phyloP scores from a whole-genome alignment of 2,113 vertebrate species.

The Channa argus region DNA sequence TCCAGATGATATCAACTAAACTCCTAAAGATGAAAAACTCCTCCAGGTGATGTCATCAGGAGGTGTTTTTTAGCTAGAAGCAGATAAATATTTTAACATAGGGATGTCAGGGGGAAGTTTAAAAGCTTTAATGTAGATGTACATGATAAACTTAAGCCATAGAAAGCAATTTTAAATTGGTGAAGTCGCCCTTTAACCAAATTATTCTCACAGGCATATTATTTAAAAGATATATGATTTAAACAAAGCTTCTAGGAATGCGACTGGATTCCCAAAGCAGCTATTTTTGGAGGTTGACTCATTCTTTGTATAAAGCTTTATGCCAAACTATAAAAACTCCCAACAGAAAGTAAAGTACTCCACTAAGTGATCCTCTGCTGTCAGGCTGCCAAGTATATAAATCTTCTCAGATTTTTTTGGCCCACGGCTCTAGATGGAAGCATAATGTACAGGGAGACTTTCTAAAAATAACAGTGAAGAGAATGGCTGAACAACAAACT shows the following conservation, averaged over 20 bases:
- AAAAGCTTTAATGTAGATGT: too few species aligned
- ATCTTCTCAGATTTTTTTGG: conserved; percentile 24
- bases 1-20: too few species aligned
- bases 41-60: too few species aligned
- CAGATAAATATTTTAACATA: too few species aligned
- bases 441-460: not conserved
- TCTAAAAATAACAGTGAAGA: conserved; percentile 12
- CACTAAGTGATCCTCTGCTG: conserved; percentile 24
- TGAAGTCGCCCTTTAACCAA: not conserved
- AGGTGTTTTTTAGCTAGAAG: too few species aligned
- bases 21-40: too few species aligned
- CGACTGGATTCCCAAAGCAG: conserved; percentile 32
- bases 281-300: conserved; percentile 40
- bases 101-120: too few species aligned
- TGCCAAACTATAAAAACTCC: conserved; percentile 27
- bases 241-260: conserved; percentile 26
- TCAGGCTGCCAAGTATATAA: conserved; percentile 34
- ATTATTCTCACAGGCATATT: not conserved
- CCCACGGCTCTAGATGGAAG: not conserved
- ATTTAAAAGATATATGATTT: conserved; percentile 10
- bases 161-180: too few species aligned
- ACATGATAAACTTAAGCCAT: too few species aligned
- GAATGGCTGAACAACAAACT: not conserved
- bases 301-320: conserved; percentile 22
- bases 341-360: conserved; percentile 9